Conservation (phyloP, 2,797 vertebrate genomes). For the Acomys russatus region DNA sequence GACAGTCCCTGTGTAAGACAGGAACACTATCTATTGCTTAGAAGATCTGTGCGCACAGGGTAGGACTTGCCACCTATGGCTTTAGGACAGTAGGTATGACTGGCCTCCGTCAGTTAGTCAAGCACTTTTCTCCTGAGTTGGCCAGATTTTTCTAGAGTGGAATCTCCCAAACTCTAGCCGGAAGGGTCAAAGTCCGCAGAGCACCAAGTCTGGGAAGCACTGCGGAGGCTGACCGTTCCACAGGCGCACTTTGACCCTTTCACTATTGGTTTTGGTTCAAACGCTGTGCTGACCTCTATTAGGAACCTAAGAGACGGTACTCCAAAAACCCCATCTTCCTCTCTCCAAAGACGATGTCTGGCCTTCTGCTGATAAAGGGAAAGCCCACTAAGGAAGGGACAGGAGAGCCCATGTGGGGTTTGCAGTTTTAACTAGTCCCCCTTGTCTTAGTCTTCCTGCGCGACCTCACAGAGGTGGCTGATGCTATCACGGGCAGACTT, state of each 20-base stretch:
- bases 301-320: neutral
- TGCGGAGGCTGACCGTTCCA: neutral
- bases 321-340: neutral
- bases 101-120: neutral
- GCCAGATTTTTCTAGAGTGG: constrained; percentile 1
- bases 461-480: neutral
- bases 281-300: neutral
- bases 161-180: neutral
- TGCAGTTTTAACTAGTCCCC: neutral
- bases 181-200: neutral
- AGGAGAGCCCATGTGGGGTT: neutral
- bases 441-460: neutral
- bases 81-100: neutral
- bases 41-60: neutral
- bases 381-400: neutral
- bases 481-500: neutral
- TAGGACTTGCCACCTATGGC: neutral
- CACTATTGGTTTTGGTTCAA: neutral
- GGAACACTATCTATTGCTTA: neutral
- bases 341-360: neutral
- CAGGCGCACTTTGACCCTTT: neutral
- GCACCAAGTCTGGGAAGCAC: neutral
- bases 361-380: neutral
- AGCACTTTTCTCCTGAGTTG: constrained; percentile 24
- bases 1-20: neutral